phyloP scores from a whole-genome alignment of 1,140 invertebrate genomes.

The Coenobita brevimanus region DNA sequence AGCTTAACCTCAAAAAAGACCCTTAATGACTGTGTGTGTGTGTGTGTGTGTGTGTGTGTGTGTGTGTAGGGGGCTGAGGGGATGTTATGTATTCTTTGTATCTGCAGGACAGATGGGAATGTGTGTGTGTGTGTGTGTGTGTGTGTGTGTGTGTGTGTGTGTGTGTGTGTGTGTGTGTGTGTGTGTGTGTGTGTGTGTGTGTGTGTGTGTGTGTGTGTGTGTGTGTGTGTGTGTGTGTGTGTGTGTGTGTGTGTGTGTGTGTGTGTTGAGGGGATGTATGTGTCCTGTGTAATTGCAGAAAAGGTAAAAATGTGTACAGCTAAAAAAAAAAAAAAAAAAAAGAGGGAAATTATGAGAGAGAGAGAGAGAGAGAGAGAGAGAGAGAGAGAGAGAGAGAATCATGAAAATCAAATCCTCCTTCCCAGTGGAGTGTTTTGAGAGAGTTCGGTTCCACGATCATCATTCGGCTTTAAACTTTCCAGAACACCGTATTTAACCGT shows the following conservation, averaged over 20 bases:
- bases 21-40: too few relatives aligned
- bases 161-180: constrained; percentile 29
- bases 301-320: too few relatives aligned
- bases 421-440: too few relatives aligned
- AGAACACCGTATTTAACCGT: too few relatives aligned
- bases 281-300: too few relatives aligned
- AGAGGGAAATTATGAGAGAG: not conserved
- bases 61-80: not conserved
- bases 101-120: not conserved
- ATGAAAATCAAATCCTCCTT: too few relatives aligned
- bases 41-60: too few relatives aligned
- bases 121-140: constrained; percentile 22
- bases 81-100: not conserved
- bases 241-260: too few relatives aligned
- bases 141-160: constrained; percentile 29
- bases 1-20: too few relatives aligned
- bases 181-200: not conserved
- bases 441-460: too few relatives aligned
- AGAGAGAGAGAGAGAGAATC: not conserved
- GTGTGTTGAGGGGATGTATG: too few relatives aligned
- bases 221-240: not conserved
- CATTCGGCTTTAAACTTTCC: too few relatives aligned
- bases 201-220: not conserved
- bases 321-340: not conserved
- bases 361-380: not conserved